Base-by-base conservation (phyloP, 2,113 vertebrate species). In the Rostratula benghalensis region DNA sequence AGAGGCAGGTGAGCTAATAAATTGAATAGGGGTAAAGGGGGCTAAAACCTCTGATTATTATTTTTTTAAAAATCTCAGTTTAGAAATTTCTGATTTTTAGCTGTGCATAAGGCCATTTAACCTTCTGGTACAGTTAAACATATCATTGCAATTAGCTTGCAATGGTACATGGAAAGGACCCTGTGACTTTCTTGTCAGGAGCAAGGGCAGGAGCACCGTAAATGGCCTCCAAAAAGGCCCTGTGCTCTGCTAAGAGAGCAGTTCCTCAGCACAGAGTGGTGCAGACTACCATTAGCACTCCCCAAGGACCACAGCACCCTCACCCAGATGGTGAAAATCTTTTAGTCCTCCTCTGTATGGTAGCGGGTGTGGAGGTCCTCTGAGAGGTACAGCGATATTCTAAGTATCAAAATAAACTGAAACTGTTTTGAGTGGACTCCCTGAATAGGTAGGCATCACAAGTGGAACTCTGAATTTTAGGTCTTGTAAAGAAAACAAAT, bases 1-100 rank as follows among this genome's bases (percentile, higher is more conserved):
- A 60, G 74, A 95, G 84, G 91, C 54, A 81, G 78, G 79, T 88
- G 43, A 83, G 39, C 39, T 77, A 95, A 87, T 70, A 5, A 92
- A 20, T 65, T 41, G 65, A 81, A 83, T 2, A 19, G 22, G 24
- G 39, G 13, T 1, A 7, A 7, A 50, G 73, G 11, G 9, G 46
- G 27, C 14, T 46, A 81, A 54, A 45, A 81, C 45, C 10, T 78
- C 39, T 35, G 9, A 8, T 73, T 41, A 9, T 31, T 60, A 4
- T 18, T 43, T 21, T 56, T 18, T 53, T 65, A 35, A 8, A 6
- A 50, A 59, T 35, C 19, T 75, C 2, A 0, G 11, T 39, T 68
- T 68, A 79, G 27, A 85, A 68, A 80, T 80, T 51, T 91, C 27
- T 65, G 61, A 87, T 14, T 85, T 75, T 39, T 59, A 92, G 21